Evolutionary conservation across 2,113 vertebrate genomes (phyloP).

Genomic region (Haemorhous mexicanus): DNA sequence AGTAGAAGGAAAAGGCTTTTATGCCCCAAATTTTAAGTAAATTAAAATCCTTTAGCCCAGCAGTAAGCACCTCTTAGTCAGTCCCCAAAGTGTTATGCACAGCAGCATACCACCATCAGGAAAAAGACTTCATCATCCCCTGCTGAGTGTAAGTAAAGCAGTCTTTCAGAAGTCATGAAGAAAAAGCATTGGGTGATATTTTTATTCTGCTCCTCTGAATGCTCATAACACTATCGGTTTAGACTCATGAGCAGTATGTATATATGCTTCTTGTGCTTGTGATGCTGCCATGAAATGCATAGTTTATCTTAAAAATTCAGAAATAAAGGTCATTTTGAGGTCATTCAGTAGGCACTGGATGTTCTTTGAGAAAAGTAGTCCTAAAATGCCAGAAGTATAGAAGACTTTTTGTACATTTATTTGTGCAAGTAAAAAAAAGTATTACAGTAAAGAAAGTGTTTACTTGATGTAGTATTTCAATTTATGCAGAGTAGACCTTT

Average conservation of each 20-base stretch:
- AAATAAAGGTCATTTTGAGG: slow-evolving; percentile 19
- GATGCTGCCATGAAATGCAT: not conserved
- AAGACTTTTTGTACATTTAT: not conserved
- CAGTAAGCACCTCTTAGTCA: slow-evolving; percentile 18
- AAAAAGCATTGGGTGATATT: not conserved
- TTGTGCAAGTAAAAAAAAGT: not conserved
- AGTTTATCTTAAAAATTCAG: not conserved
- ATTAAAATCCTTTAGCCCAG: slow-evolving; percentile 35
- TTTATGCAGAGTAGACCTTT: not conserved
- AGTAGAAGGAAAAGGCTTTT: slow-evolving; percentile 49
- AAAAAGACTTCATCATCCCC: slow-evolving; percentile 38
- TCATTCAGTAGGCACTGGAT: not conserved
- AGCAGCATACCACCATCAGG: not conserved
- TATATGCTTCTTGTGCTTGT: not conserved
- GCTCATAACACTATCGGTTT: not conserved
- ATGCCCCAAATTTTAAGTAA: slow-evolving; percentile 21
- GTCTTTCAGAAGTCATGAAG: slow-evolving; percentile 23
- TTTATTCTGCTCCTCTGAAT: slow-evolving; percentile 1
- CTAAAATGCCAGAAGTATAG: not conserved
- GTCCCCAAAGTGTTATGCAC: slow-evolving; percentile 3
- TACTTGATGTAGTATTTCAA: not conserved
- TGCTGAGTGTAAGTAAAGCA: slow-evolving; percentile 29
- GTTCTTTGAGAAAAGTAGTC: not conserved
- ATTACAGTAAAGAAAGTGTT: not conserved
- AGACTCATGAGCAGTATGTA: not conserved